Evolutionary conservation across 1,140 invertebrate genomes (phyloP).

Genomic region (Metopolophium dirhodum): DNA sequence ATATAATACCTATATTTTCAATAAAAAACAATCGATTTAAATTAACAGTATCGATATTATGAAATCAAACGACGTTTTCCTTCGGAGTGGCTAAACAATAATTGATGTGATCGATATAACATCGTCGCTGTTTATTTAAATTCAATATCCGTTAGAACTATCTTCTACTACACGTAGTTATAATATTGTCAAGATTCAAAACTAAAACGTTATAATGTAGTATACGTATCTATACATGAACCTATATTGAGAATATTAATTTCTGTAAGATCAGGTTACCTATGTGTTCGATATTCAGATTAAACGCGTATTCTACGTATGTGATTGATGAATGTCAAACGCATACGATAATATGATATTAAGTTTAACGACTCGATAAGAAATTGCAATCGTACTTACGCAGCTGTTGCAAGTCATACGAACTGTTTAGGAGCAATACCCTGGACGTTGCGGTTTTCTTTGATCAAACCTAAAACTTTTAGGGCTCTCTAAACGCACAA

Average conservation of each 20-base stretch:
- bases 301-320: background rate
- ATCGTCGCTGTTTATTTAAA: background rate
- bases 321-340: background rate
- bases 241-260: background rate
- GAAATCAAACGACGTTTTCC: background rate
- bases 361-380: conserved; percentile 14
- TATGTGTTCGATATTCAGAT: background rate
- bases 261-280: background rate
- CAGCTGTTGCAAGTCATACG: background rate
- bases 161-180: background rate
- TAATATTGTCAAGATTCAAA: background rate
- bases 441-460: conserved; percentile 14
- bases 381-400: background rate
- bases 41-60: background rate
- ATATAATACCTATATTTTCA: background rate
- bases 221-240: background rate
- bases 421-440: background rate
- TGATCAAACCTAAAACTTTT: conserved; percentile 21
- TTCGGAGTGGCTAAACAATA: background rate
- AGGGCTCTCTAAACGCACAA: background rate
- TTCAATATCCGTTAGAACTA: background rate
- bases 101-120: background rate
- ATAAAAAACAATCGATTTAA: background rate
- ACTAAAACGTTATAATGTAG: background rate
- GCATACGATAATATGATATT: background rate